Evolutionary conservation across 92 coral and sea anemone genomes (phyloP), one percentile per base, ranked within the genome.

Genomic region (Phenganax subtilis): DNA sequence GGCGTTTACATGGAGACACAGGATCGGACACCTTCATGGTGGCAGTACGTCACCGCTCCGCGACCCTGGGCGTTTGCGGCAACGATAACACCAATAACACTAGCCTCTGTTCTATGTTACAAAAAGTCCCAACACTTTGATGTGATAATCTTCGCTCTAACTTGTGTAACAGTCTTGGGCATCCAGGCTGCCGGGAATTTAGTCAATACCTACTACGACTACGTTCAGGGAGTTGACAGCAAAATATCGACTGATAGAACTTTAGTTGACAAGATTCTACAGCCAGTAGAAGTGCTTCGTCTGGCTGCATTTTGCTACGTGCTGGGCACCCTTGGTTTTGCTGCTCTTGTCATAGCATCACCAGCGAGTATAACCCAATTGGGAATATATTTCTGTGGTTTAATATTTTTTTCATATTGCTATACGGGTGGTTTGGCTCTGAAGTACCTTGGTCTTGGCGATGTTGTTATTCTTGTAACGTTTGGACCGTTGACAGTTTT

Each of bases 401-500:
- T 92, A 0, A 82, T 93, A 30, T 93, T 92, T 55, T 92, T 90
- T 28, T 93, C 97, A 66, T 93, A 91, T 83, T 84, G 91, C 8
- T 93, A 91, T 90, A 93, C 97, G 57, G 97, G 97, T 4, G 97
- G 97, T n/a, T 81, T 91, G 81, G 92, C 96, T 31, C 60, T 92
- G 28, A 92, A 92, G 78, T 92, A 92, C 80, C 89, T 89, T 76
- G 97, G 92, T 14, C 84, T 92, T 28, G 97, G 97, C 15, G 97
- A 93, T 82, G 80, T 93, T 29, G 96, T 93, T 44, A 91, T 93
- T 65, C 84, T 93, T 10, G 89, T 91, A 20, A 91, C 96, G 12
- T 93, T 93, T 77, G 97, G 97, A 10, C 97, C 97, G 27, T 68
- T 93, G 12, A 90, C 97, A 0, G 97, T 93, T 5, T 60, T 93